Base-by-base conservation (phyloP, 2,888 invertebrate genomes). In the Chrysotoxum bicinctum region DNA sequence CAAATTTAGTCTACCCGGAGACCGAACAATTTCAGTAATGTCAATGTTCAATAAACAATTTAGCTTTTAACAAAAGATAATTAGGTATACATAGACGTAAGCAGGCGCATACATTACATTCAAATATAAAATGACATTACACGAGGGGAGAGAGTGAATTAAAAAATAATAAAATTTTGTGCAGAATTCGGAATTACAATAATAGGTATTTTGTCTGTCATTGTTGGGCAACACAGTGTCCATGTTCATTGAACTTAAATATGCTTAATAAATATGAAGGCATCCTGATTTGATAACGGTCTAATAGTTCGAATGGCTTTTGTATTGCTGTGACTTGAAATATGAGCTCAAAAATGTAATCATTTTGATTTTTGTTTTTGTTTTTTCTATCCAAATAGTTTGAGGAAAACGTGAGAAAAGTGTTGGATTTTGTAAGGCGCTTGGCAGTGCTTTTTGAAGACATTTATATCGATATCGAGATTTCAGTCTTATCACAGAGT, bases 31-130 rank as follows among this genome's bases (percentile, higher is more conserved):
- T 21, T 12, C 0, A 56, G 19, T 60, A 60, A 60, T 60, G n/a
- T 23, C 60, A 60, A 37, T 60, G 14, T 40, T 40, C 60, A 40
- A 60, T 40, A 26, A 60, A 40, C 60, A 60, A 60, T 60, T 60
- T 26, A 43, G 60, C 23, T 60, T 60, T 60, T 40, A 60, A 40
- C 43, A 23, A 40, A 60, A 40, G 23, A 60, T 43, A 60, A 60
- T 40, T 40, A 37, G n/a, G 40, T 40, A 37, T 12, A 35, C 3
- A 43, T 43, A 43, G 8, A 8, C 43, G 9, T 2, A 43, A 8
- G n/a, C 1, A n/a, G 1, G 0, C 9, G 7, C 32, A 32, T 32
- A 9, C 8, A 7, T 3, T 12, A 35, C 1, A 12, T 35, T n/a
- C 5, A 5, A 1, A n/a, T 2, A 58, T 37, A 21, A 10, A 21